These are phyloP conservation scores for Columba livia DNA, from an alignment of 2,113 vertebrate genomes.

Conservation along the genomic window DNA sequence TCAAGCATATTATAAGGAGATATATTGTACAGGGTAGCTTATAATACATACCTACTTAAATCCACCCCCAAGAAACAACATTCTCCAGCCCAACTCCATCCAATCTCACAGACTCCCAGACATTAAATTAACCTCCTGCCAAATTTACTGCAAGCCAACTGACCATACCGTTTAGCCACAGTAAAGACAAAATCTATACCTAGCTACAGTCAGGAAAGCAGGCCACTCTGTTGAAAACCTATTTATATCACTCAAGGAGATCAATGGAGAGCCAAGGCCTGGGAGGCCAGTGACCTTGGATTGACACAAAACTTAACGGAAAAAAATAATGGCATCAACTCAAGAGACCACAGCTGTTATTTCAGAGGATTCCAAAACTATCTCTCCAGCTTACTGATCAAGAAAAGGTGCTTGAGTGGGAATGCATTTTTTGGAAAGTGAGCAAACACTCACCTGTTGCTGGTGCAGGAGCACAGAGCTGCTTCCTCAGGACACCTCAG, in stretches of 20 bases:
- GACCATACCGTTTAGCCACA: slow-evolving; percentile 32
- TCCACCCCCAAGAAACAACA: not conserved
- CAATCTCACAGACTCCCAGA: not conserved
- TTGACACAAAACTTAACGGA: slow-evolving; percentile 32
- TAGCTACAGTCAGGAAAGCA: not conserved
- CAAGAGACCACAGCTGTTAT: not conserved
- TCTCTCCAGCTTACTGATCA: not conserved
- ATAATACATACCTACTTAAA: not conserved
- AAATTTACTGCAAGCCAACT: slow-evolving; percentile 29
- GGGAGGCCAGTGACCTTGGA: not conserved
- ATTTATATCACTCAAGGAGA: slow-evolving; percentile 45
- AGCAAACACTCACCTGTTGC: not conserved
- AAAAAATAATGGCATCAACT: slow-evolving; percentile 18
- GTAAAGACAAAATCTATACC: slow-evolving; percentile 33
- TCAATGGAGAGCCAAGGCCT: slow-evolving; percentile 26
- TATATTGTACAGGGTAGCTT: not conserved
- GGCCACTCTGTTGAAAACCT: slow-evolving; percentile 23
- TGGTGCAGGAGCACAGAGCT: not conserved
- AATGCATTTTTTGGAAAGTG: not conserved
- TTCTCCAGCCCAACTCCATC: not conserved
- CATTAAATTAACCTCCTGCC: not conserved
- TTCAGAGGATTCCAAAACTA: not conserved
- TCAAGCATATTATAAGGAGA: not conserved
- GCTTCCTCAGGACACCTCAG: not conserved
- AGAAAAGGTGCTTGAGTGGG: not conserved